Base-by-base conservation (phyloP, 2,888 invertebrate species). In the Hyppa rectilinea region DNA sequence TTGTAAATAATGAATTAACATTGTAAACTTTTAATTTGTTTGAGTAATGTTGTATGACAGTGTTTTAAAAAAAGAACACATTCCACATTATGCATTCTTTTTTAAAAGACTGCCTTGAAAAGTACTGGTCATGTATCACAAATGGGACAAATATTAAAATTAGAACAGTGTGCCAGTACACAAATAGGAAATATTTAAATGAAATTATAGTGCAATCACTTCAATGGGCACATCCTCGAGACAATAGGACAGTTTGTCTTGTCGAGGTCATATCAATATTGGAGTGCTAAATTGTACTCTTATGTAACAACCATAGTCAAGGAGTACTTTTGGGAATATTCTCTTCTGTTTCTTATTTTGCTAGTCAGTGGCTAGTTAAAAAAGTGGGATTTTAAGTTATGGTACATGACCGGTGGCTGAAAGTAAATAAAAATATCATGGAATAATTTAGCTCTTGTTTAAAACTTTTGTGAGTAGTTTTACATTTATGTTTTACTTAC, bases 181-280 rank as follows among this genome's bases (percentile, higher is more conserved):
- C 63, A 62, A 62, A 47, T 71, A 70, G 71, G 74, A 77, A 66
- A 76, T 71, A 68, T 75, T 76, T 71, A 77, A 77, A 64, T 71
- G 71, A 81, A 80, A 82, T 83, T 83, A 78, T 78, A 78, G 75
- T 68, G 76, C 82, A 85, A 86, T 80, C 81, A 83, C 74, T 79
- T 84, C 77, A 81, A 83, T 87, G 75, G 83, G 66, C 75, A 86
- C 85, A 87, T 89, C 88, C 85, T 87, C 68, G 31, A 82, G 81
- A 77, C 82, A 79, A 80, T 78, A 74, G 23, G 73, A 75, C 60
- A n/a, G n/a, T n/a, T 69, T 55, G 68, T 59, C 68, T 72, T 58
- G 70, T 77, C 64, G 81, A 88, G 88, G 89, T 85, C 87, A 86
- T 83, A 82, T 85, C 80, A 88, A 88, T 88, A 76, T 66, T 71